Base-by-base conservation (phyloP, 2,888 invertebrate genomes). In the Synanthedon formicaeformis region DNA sequence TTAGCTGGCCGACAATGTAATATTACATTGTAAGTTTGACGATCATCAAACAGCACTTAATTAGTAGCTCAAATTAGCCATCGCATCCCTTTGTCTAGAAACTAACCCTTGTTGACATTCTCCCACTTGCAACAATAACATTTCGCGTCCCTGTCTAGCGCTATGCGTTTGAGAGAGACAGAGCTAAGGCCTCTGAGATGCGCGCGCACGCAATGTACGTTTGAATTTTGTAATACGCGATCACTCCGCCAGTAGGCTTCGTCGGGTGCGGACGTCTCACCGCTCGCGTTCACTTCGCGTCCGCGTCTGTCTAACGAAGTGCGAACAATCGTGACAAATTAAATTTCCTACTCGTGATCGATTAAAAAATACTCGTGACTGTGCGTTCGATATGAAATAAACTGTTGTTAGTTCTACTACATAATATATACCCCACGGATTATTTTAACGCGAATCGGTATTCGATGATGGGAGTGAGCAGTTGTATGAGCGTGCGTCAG, bases 401-500 rank as follows among this genome's bases (percentile, higher is more conserved):
- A 34, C 27, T n/a, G 12, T 50, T 34, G 27, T 34, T 34, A 13
- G 5, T 23, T 23, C 23, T 23, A 23, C 23, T 23, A 23, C 23
- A 23, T 23, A 1, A 23, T 4, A 23, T 18, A 23, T 5, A 23
- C 18, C 45, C 53, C 53, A 13, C 45, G 45, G 45, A 45, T 41
- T 45, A 41, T 12, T 56, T 55, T 41, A 18, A 41, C 49, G 34
- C 34, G 48, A 54, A 58, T 56, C 71, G 63, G 61, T 64, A 66
- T 63, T 77, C 69, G 71, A 85, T 86, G 84, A 88, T 87, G 88
- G 88, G 88, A 64, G 86, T 88, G 60, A 84, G 89, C 78, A 89
- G 86, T 77, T 90, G 81, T 67, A 77, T 86, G 78, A 90, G 90
- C 84, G 89, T 90, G 65, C 75, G 87, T 78, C 77, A 73, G 72